Percentiles rank a stretch among this genome's conserved stretches.
Evolutionary conservation across 2,888 invertebrate genomes (phyloP).

Genomic region (Caenorhabditis becei): DNA sequence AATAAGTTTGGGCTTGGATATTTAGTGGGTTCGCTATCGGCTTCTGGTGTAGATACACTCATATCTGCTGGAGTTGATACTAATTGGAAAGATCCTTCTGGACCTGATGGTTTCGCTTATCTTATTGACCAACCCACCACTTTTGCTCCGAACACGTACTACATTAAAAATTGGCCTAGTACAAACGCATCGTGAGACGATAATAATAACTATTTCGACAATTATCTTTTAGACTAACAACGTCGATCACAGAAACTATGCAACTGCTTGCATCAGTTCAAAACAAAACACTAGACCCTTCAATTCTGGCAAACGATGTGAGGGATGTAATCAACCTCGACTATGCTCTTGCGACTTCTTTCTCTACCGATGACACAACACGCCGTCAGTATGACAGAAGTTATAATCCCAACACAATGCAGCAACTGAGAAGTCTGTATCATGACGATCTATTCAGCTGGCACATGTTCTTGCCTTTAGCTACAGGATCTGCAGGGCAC

Average conservation of each 20-base stretch:
- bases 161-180: slow-evolving; percentile 67
- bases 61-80: slow-evolving; percentile 71
- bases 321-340: slow-evolving; percentile 73
- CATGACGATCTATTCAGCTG: slow-evolving; percentile 52
- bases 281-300: slow-evolving; percentile 57
- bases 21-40: slow-evolving; percentile 53
- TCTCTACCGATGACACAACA: slow-evolving; percentile 72
- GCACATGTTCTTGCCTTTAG: slow-evolving; percentile 64
- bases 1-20: slow-evolving; percentile 51
- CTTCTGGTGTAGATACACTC: slow-evolving; percentile 61
- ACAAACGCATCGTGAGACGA: slow-evolving; percentile 25
- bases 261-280: slow-evolving; percentile 60
- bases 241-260: slow-evolving; percentile 52
- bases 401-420: slow-evolving; percentile 72
- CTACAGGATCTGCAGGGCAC: slow-evolving; percentile 48
- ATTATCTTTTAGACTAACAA: slow-evolving; percentile 25
- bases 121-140: slow-evolving; percentile 76
- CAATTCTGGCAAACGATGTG: slow-evolving; percentile 61
- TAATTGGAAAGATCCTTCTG: slow-evolving; percentile 77
- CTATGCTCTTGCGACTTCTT: slow-evolving; percentile 68
- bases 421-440: slow-evolving; percentile 35
- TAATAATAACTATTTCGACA: not conserved
- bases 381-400: slow-evolving; percentile 72
- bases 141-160: slow-evolving; percentile 65
- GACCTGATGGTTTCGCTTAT: slow-evolving; percentile 69